Evolutionary conservation across 2,113 vertebrate species (phyloP), one percentile per base, ranked within the genome.

Genomic region (Sapayoa aenigma): DNA sequence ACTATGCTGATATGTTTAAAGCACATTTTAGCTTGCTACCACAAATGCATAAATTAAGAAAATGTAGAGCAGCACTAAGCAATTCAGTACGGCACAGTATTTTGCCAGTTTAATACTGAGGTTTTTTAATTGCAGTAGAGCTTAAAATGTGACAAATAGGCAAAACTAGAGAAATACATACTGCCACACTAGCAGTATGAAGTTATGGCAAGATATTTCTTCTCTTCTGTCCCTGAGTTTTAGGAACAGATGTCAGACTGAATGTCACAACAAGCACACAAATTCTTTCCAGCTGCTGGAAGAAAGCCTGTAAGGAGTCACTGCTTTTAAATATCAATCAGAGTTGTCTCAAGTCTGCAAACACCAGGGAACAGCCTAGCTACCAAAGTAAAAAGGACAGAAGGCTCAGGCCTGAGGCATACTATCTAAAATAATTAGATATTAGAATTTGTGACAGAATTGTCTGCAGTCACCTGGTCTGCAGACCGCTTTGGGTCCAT

Each of bases 1-100:
- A 95, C 13, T 53, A 91, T 81, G 47, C 58, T 91, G 62, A 49
- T 95, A 72, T 33, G 19, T 78, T 96, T 92, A 87, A 97, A 87
- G 42, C 11, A 68, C 5, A 24, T 93, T 75, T 92, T 73, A 59
- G 37, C 60, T 92, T 96, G 74, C 66, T 79, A 95, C 14, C 39
- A 76, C 88, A 31, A 85, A 82, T 79, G 46, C 59, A 82, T 83
- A 91, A 91, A 95, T 79, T 81, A 96, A 84, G 75, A 73, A 95
- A 96, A 95, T 66, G 69, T 95, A 93, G 72, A 80, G 35, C 59
- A 73, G 16, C 18, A 85, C 30, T 68, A 95, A 94, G 49, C 17
- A 92, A 63, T 77, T 69, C 56, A 56, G 44, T 77, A 58, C 33
- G 92, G 23, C 50, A 56, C 11, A 56, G 30, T 52, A 35, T 90